Percentiles rank a stretch among this genome's conserved stretches.
phyloP scores from a whole-genome alignment of 2,113 vertebrate genomes.

The Regulus satrapa region DNA sequence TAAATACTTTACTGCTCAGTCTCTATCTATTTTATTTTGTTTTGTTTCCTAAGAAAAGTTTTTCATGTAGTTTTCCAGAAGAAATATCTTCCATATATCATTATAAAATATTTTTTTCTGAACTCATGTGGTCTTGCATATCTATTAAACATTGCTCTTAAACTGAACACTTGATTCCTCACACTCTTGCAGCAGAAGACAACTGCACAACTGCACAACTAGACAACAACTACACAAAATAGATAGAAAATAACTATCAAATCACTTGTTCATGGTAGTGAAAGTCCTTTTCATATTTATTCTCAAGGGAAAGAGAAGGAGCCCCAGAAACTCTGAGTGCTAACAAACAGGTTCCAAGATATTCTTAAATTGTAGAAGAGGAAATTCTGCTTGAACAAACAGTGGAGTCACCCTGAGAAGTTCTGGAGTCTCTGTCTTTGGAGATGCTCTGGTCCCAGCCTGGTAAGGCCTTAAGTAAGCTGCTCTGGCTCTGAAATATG shows the following conservation, averaged over 20 bases:
- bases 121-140: background rate
- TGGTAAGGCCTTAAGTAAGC: background rate
- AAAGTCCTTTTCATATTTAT: background rate
- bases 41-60: background rate
- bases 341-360: background rate
- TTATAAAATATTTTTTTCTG: background rate
- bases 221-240: too few relatives aligned
- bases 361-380: background rate
- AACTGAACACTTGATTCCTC: background rate
- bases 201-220: too few relatives aligned
- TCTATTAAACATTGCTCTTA: background rate
- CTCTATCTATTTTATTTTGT: background rate
- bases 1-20: background rate
- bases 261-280: background rate
- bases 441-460: background rate
- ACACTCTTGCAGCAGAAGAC: background rate
- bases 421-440: background rate
- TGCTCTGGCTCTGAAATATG: background rate
- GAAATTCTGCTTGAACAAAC: background rate
- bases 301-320: background rate
- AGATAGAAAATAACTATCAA: background rate
- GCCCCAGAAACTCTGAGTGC: background rate
- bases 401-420: fast-evolving
- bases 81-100: background rate
- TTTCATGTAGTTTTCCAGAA: background rate